phyloP scores from a whole-genome alignment of 1,140 invertebrate species.

The Bombus breviceps region DNA sequence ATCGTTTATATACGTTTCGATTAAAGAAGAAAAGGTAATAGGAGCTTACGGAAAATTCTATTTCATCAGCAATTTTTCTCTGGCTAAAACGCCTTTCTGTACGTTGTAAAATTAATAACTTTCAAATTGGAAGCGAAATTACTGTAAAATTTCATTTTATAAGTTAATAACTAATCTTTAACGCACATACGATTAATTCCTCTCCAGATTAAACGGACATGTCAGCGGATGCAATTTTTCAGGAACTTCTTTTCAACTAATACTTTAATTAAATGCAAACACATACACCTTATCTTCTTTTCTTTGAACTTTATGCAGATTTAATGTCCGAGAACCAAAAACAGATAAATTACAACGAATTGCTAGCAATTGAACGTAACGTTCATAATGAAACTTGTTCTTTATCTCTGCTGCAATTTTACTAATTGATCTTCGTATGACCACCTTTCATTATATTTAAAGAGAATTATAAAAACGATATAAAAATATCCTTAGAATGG shows the following conservation, averaged over 20 bases:
- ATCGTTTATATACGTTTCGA: not conserved
- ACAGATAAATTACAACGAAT: not conserved
- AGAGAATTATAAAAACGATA: too few relatives aligned
- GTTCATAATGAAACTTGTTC: not conserved
- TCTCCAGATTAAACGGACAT: too few relatives aligned
- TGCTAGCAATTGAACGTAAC: not conserved
- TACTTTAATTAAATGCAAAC: slow-evolving; percentile 1
- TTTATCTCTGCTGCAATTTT: too few relatives aligned
- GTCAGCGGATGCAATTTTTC: not conserved
- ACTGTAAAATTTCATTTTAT: too few relatives aligned
- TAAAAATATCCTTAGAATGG: too few relatives aligned
- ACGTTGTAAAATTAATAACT: not conserved
- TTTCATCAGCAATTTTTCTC: not conserved
- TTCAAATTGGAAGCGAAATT: too few relatives aligned
- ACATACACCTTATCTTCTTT: not conserved
- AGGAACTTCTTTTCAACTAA: not conserved
- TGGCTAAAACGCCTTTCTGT: too few relatives aligned
- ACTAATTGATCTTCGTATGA: too few relatives aligned
- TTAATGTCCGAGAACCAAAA: too few relatives aligned
- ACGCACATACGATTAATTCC: not conserved
- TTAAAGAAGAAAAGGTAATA: not conserved
- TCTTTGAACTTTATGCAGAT: too few relatives aligned
- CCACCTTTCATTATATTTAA: too few relatives aligned
- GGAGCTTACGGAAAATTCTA: not conserved
- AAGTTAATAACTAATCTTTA: not conserved